A percentile compares a stretch with the other conserved stretches of the same genome.
Conservation (phyloP, 2,888 invertebrate genomes). For the Kuschelorhynchus macadamiae region DNA sequence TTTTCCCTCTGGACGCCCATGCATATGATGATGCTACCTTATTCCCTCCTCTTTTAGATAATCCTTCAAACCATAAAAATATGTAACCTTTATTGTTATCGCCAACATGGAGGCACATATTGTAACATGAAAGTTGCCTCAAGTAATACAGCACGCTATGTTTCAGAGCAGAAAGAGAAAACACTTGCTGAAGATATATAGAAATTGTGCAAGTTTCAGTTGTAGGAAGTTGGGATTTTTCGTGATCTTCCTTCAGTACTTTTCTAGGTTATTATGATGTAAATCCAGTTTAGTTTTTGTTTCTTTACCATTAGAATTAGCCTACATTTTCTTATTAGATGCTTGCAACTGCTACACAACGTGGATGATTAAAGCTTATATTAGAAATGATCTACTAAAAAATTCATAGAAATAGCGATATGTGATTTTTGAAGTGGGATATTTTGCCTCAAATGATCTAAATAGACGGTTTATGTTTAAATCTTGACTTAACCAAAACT, state of each 20-base stretch:
- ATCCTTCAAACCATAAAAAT: constrained; percentile 16
- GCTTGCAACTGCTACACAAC: constrained; percentile 1
- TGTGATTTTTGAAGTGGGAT: constrained; percentile 18
- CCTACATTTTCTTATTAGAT: too few species aligned
- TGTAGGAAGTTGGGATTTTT: constrained; percentile 16
- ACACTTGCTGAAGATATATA: constrained; percentile 12
- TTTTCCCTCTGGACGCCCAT: too few species aligned
- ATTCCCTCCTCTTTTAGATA: constrained; percentile 14
- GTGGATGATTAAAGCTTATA: constrained; percentile 10
- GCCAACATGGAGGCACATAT: constrained; percentile 11
- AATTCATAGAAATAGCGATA: constrained; percentile 21
- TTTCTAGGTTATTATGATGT: constrained; percentile 9
- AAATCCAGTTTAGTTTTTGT: not conserved
- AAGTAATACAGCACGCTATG: constrained; percentile 15
- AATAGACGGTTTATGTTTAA: too few species aligned
- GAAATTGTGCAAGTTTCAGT: constrained; percentile 9
- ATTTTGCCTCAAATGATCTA: too few species aligned
- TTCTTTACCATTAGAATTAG: not conserved
- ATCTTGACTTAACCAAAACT: too few species aligned
- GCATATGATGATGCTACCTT: constrained; percentile 3
- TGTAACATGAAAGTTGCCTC: constrained; percentile 18
- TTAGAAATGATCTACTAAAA: constrained; percentile 16
- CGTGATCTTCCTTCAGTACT: constrained; percentile 16
- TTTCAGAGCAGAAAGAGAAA: constrained; percentile 15
- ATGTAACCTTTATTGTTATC: constrained; percentile 21